Conservation (phyloP, 2,797 vertebrate genomes). For the Cossypha dichroa region DNA sequence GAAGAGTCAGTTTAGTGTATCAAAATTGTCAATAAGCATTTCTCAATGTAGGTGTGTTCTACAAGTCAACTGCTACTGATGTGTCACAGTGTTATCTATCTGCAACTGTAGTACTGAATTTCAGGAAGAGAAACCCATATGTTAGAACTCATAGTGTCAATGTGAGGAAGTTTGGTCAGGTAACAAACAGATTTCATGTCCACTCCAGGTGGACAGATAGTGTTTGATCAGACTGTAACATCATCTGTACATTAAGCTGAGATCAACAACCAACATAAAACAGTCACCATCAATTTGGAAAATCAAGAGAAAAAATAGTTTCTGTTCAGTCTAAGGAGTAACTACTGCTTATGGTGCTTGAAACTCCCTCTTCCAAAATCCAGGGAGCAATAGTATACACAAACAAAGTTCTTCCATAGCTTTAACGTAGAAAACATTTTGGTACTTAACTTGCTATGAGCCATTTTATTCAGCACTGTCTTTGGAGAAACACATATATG, state of each 20-base stretch:
- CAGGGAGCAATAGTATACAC: not conserved
- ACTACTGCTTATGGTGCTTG: not conserved
- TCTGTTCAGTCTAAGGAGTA: not conserved
- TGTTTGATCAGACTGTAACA: not conserved
- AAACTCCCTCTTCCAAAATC: not conserved
- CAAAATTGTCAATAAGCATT: slow-evolving; percentile 35
- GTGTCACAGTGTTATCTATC: not conserved
- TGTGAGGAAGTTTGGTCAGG: not conserved
- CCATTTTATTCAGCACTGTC: not conserved
- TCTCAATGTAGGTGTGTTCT: not conserved
- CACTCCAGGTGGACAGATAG: not conserved
- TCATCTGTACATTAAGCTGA: not conserved
- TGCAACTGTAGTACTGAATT: not conserved
- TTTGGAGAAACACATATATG: not conserved
- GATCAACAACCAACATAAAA: not conserved
- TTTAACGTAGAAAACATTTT: not conserved
- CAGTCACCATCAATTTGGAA: not conserved
- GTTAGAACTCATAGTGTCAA: not conserved
- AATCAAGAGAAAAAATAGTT: not conserved
- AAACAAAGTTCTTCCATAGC: not conserved
- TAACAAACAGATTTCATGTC: not conserved
- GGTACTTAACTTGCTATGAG: not conserved
- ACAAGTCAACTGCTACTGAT: not conserved
- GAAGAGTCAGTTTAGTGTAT: slow-evolving; percentile 8
- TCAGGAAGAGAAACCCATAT: not conserved